Percentiles rank a stretch among this genome's conserved stretches.
These are phyloP conservation scores for Hemicrepidius hirtus DNA, from an alignment of 2,888 invertebrate genomes.

Conservation along the genomic window DNA sequence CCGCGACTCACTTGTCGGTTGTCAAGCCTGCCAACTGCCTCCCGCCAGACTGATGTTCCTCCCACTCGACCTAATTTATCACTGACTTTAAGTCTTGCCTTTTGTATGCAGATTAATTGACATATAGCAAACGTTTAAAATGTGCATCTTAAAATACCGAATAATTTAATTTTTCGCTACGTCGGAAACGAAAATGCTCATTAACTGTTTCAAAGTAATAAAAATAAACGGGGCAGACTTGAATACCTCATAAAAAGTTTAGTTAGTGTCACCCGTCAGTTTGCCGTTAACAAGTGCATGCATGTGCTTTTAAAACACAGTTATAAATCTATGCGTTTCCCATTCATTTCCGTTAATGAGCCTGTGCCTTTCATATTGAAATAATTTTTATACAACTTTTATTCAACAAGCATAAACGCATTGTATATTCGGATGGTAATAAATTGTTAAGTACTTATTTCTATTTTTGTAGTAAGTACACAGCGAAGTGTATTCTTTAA, in stretches of 20 bases:
- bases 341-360: slow-evolving; percentile 39
- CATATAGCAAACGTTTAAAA: slow-evolving; percentile 50
- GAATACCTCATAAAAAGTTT: slow-evolving; percentile 45
- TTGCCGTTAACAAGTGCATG: slow-evolving; percentile 42
- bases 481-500: too few species aligned
- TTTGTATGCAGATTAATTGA: slow-evolving; percentile 51
- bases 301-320: slow-evolving; percentile 43
- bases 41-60: slow-evolving; percentile 57
- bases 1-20: slow-evolving; percentile 61
- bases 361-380: slow-evolving; percentile 11
- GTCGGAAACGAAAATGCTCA: slow-evolving; percentile 49
- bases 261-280: slow-evolving; percentile 45
- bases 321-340: slow-evolving; percentile 33
- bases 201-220: slow-evolving; percentile 48
- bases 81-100: slow-evolving; percentile 47
- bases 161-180: slow-evolving; percentile 52
- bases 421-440: slow-evolving; percentile 2
- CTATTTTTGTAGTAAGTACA: slow-evolving; percentile 2
- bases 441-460: slow-evolving; percentile 8
- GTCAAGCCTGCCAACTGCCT: slow-evolving; percentile 58
- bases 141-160: slow-evolving; percentile 50
- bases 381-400: slow-evolving; percentile 14
- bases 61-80: slow-evolving; percentile 55
- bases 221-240: slow-evolving; percentile 47
- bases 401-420: slow-evolving; percentile 11